A percentile compares a stretch with the other conserved stretches of the same genome.
These are phyloP conservation scores for Rhynchomys soricoides DNA, from an alignment of 2,113 vertebrate species.

Conservation along the genomic window DNA sequence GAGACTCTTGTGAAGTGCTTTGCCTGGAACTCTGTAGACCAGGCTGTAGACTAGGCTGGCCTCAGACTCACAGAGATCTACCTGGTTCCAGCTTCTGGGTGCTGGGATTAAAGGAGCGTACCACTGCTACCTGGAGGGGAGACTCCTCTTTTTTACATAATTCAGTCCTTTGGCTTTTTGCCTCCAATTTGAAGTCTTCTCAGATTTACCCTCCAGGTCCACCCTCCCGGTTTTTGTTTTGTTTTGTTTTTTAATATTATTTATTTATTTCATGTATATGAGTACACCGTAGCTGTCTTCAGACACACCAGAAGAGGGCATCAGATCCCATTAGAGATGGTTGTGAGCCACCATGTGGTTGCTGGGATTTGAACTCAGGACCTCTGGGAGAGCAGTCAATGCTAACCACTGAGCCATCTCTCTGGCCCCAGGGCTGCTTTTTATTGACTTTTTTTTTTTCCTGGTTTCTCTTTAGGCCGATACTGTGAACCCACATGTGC, in stretches of 20 bases:
- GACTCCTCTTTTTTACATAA: background rate
- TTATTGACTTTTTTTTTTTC: background rate
- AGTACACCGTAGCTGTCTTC: no score
- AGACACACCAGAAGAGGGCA: no score
- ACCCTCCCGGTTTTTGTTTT: background rate
- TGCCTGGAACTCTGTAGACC: background rate
- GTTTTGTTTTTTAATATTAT: no score
- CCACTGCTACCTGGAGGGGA: background rate
- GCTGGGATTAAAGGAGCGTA: background rate
- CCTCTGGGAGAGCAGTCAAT: no score
- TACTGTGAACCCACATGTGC: background rate
- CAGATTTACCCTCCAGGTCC: background rate
- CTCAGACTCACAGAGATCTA: background rate
- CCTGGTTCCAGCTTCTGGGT: background rate
- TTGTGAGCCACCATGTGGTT: no score
- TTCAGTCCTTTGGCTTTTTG: background rate
- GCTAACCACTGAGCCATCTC: no score
- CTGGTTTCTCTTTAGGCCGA: background rate
- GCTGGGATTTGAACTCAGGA: no score
- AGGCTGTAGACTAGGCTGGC: no score
- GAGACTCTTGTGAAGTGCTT: no score
- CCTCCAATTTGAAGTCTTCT: background rate
- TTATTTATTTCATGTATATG: no score
- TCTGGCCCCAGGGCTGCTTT: no score
- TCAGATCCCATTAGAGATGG: no score